These are phyloP conservation scores for Cebus imitator DNA, from an alignment of 2,113 vertebrate species.

Conservation along the genomic window DNA sequence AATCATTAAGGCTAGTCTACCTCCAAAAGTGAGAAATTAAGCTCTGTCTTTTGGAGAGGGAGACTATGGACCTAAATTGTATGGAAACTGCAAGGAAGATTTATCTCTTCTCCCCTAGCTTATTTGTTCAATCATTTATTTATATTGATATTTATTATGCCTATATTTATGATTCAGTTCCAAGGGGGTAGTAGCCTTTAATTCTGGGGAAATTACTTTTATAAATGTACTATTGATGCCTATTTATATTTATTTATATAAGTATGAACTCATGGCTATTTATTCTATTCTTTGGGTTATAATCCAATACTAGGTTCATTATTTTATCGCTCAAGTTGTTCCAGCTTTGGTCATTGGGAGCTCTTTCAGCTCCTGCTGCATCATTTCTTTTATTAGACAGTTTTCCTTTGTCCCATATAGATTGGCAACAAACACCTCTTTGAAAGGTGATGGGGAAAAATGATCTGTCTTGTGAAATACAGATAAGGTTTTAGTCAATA, in stretches of 20 bases:
- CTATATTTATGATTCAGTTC: background rate
- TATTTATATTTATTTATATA: conserved; percentile 11
- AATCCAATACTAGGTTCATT: background rate
- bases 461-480: conserved; percentile 34
- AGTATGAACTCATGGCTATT: background rate
- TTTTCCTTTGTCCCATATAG: conserved; percentile 4
- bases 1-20: background rate
- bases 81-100: background rate
- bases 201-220: background rate
- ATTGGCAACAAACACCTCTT: background rate
- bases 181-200: background rate
- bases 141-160: background rate
- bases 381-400: background rate
- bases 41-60: background rate
- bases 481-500: conserved; percentile 51
- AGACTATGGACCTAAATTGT: background rate
- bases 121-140: background rate
- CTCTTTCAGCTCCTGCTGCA: background rate
- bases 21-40: background rate
- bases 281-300: background rate
- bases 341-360: background rate
- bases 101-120: background rate
- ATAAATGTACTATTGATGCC: background rate
- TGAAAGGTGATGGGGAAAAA: conserved; percentile 31
- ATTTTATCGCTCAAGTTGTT: background rate